Conservation (phyloP, 2,888 invertebrate species). For the Stenotaenia linearis region DNA sequence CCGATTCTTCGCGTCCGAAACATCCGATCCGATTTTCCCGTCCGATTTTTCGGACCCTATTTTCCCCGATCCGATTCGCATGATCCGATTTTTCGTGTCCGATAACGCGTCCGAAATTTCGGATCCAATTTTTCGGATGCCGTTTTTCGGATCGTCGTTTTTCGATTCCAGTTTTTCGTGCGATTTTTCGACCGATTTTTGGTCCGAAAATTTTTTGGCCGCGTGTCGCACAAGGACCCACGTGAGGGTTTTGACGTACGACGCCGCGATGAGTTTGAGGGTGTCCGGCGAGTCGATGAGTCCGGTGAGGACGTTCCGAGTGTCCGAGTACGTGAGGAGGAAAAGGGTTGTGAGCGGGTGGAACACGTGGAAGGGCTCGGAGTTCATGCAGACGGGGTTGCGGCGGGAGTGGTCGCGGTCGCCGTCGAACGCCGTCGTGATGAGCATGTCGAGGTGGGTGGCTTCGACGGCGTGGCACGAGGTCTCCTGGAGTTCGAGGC, state of each 20-base stretch:
- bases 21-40: too few species aligned
- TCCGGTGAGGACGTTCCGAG: slow-evolving; percentile 49
- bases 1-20: too few species aligned
- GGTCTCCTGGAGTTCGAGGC: slow-evolving; percentile 50
- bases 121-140: too few species aligned
- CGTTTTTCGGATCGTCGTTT: too few species aligned
- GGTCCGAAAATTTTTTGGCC: background rate
- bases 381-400: slow-evolving; percentile 42
- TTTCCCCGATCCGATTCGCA: too few species aligned
- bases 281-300: slow-evolving; percentile 48
- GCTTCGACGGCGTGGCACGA: slow-evolving; percentile 51
- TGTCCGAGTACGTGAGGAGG: slow-evolving; percentile 47
- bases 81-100: too few species aligned
- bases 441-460: slow-evolving; percentile 49
- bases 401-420: background rate
- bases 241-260: slow-evolving; percentile 46
- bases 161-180: background rate
- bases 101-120: too few species aligned
- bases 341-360: slow-evolving; percentile 40
- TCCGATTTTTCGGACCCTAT: too few species aligned
- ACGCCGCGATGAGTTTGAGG: slow-evolving; percentile 42
- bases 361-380: slow-evolving; percentile 37
- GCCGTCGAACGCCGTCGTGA: slow-evolving; percentile 47
- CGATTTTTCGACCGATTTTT: background rate
- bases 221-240: slow-evolving; percentile 46